Conservation (phyloP, 1,140 invertebrate species). For the Anoplophora glabripennis region DNA sequence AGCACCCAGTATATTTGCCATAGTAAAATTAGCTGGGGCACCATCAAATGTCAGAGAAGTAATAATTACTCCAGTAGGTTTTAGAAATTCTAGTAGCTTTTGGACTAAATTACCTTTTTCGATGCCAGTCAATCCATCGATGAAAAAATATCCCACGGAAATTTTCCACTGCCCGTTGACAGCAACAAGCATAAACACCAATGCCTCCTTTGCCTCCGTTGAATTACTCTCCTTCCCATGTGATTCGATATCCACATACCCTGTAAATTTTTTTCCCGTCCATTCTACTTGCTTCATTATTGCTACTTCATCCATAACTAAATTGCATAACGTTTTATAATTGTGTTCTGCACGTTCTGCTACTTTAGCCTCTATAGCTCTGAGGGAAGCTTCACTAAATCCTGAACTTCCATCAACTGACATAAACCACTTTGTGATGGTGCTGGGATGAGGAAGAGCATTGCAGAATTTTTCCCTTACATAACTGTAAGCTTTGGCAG, state of each 20-base stretch:
- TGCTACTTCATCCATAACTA: slow-evolving; percentile 48
- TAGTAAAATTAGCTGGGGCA: slow-evolving; percentile 5
- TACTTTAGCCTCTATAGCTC: slow-evolving; percentile 28
- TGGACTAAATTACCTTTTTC: slow-evolving; percentile 22
- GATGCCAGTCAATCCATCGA: slow-evolving; percentile 10
- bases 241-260: slow-evolving; percentile 43
- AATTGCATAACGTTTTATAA: slow-evolving; percentile 24
- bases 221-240: slow-evolving; percentile 31
- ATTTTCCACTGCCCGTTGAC: slow-evolving; percentile 43
- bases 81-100: slow-evolving; percentile 10
- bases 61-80: slow-evolving; percentile 13
- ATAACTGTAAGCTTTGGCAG: slow-evolving; percentile 22
- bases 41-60: slow-evolving; percentile 21
- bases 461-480: slow-evolving; percentile 20
- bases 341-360: neutral
- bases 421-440: slow-evolving; percentile 45
- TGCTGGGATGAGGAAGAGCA: slow-evolving; percentile 42
- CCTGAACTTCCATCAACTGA: slow-evolving; percentile 44
- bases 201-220: slow-evolving; percentile 35
- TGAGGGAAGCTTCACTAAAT: slow-evolving; percentile 45
- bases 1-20: slow-evolving; percentile 15
- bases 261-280: slow-evolving; percentile 33
- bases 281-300: slow-evolving; percentile 44
- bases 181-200: slow-evolving; percentile 43
- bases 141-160: slow-evolving; percentile 41